Evolutionary conservation across 2,113 vertebrate species (phyloP).

Genomic region (Natator depressus): DNA sequence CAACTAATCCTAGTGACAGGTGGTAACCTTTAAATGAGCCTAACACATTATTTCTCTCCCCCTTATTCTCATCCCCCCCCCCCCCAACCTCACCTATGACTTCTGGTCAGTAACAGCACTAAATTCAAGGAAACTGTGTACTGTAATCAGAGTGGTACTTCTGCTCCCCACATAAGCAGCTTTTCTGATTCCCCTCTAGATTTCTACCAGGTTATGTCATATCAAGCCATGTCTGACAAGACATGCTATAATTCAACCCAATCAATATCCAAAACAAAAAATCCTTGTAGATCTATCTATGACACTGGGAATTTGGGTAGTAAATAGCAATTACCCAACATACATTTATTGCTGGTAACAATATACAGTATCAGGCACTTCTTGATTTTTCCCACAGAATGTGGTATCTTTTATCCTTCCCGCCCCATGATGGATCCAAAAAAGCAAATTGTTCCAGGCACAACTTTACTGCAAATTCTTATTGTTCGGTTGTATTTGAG

Average conservation of each 20-base stretch:
- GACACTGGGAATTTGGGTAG: background rate
- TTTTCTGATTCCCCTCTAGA: conserved; percentile 20
- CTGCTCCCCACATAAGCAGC: background rate
- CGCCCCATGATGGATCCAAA: background rate
- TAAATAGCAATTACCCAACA: background rate
- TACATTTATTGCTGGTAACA: background rate
- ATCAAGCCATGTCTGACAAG: background rate
- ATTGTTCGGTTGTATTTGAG: conserved; percentile 21
- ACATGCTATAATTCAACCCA: background rate
- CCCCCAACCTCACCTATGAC: background rate
- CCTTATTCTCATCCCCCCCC: background rate
- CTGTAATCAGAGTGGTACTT: background rate
- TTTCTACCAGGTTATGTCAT: background rate
- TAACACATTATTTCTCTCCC: background rate
- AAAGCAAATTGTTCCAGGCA: background rate
- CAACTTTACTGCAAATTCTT: conserved; percentile 12
- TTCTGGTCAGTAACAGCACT: background rate
- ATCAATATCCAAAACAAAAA: background rate
- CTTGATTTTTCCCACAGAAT: background rate
- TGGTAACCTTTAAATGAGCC: background rate
- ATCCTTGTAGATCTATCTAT: background rate
- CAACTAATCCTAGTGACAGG: background rate
- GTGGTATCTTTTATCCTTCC: background rate
- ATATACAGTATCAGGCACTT: background rate
- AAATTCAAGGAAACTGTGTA: conserved; percentile 7